Conservation (phyloP, 35 echinoderm and acorn worm species). For the Chiridota heheva region DNA sequence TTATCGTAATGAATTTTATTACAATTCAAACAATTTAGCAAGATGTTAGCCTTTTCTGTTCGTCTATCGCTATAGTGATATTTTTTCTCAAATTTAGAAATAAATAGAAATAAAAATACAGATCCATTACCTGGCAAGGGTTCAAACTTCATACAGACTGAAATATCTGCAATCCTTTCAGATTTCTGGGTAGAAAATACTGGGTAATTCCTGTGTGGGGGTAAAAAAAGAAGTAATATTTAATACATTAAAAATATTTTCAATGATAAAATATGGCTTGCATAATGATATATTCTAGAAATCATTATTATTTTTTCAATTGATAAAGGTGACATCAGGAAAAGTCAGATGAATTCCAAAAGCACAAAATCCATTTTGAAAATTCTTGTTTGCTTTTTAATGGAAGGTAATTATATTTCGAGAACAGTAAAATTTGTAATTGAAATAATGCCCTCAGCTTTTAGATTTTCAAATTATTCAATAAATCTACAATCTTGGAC, state of each 20-base stretch:
- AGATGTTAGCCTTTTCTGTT: neutral
- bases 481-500: too few species aligned
- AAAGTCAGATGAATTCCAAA: neutral
- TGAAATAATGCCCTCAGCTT: too few species aligned
- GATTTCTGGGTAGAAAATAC: conserved; percentile 72
- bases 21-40: neutral
- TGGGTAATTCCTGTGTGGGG: conserved; percentile 63
- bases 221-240: neutral
- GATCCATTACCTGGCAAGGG: conserved; percentile 75
- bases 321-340: neutral
- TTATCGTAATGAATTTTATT: too few species aligned
- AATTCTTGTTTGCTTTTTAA: too few species aligned
- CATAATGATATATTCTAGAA: neutral
- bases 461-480: too few species aligned
- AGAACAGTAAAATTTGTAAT: too few species aligned
- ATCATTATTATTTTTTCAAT: neutral
- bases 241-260: neutral
- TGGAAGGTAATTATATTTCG: too few species aligned
- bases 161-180: conserved; percentile 89
- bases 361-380: too few species aligned
- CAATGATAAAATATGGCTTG: neutral
- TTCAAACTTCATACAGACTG: conserved; percentile 85
- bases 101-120: neutral
- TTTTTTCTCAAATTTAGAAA: neutral
- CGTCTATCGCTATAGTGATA: neutral